Evolutionary conservation across 1,140 invertebrate species (phyloP).

Genomic region (Diorhabda carinulata): DNA sequence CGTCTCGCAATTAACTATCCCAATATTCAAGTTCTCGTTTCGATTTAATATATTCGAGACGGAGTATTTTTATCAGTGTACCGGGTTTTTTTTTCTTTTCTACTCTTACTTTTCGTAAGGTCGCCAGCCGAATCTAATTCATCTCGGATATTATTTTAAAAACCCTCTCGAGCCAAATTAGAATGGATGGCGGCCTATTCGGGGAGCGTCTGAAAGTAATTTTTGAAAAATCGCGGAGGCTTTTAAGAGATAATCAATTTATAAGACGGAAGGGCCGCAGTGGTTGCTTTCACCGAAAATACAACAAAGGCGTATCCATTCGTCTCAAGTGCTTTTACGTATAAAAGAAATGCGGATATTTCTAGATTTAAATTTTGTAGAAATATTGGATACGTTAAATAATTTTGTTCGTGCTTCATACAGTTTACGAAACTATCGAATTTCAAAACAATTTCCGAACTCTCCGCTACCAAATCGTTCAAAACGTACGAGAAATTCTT

Average conservation of each 20-base stretch:
- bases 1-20: neutral
- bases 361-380: no score
- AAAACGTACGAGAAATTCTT: no score
- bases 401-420: no score
- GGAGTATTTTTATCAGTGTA: no score
- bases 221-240: slow-evolving; percentile 29
- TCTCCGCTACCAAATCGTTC: no score
- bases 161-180: slow-evolving; percentile 31
- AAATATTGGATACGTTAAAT: no score
- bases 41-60: no score
- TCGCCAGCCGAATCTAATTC: slow-evolving; percentile 22
- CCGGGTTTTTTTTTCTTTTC: no score
- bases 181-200: slow-evolving; percentile 30
- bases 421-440: no score
- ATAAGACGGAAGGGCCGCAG: slow-evolving; percentile 9
- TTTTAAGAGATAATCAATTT: slow-evolving; percentile 33
- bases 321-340: neutral
- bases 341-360: no score
- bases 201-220: slow-evolving; percentile 25
- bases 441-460: no score
- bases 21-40: no score
- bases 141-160: slow-evolving; percentile 29
- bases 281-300: neutral
- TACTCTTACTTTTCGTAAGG: neutral
- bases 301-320: neutral